Percentiles rank a stretch among this genome's conserved stretches.
phyloP scores from a whole-genome alignment of 1,140 invertebrate genomes.

The Limonius californicus region DNA sequence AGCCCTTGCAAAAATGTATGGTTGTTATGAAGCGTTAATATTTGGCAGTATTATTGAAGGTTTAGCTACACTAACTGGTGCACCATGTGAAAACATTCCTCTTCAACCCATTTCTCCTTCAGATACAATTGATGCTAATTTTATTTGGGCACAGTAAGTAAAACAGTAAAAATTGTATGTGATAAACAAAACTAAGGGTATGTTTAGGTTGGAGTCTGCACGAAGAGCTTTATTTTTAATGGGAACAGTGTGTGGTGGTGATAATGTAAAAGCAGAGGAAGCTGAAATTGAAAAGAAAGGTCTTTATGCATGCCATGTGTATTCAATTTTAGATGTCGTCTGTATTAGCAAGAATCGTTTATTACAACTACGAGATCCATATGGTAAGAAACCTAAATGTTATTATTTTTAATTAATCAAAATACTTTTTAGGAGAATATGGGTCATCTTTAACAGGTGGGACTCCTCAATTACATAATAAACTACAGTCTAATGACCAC shows the following conservation, averaged over 20 bases:
- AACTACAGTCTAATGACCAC: conserved; percentile 75
- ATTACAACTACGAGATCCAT: conserved; percentile 90
- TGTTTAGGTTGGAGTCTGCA: conserved; percentile 87
- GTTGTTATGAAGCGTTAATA: conserved; percentile 93
- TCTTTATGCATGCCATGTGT: conserved; percentile 88
- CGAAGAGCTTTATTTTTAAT: conserved; percentile 91
- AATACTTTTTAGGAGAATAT: conserved; percentile 81
- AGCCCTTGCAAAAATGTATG: conserved; percentile 95
- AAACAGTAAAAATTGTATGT: no score
- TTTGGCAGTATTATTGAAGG: conserved; percentile 95
- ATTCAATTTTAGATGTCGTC: conserved; percentile 95
- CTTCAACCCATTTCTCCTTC: conserved; percentile 70
- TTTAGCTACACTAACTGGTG: conserved; percentile 85
- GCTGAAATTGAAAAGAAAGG: conserved; percentile 89
- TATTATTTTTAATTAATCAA: conserved; percentile 96
- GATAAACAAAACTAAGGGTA: conserved; percentile 30
- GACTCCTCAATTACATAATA: conserved; percentile 70
- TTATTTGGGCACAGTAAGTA: conserved; percentile 97
- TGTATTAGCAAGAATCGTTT: conserved; percentile 67
- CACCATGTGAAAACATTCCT: conserved; percentile 79
- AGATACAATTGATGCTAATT: conserved; percentile 86
- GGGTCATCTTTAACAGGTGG: no score
- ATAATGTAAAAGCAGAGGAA: conserved; percentile 90
- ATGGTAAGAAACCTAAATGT: conserved; percentile 76
- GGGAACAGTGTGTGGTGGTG: conserved; percentile 92